Evolutionary conservation across 2,797 vertebrate species (phyloP).

Genomic region (Chrysocyon brachyurus): DNA sequence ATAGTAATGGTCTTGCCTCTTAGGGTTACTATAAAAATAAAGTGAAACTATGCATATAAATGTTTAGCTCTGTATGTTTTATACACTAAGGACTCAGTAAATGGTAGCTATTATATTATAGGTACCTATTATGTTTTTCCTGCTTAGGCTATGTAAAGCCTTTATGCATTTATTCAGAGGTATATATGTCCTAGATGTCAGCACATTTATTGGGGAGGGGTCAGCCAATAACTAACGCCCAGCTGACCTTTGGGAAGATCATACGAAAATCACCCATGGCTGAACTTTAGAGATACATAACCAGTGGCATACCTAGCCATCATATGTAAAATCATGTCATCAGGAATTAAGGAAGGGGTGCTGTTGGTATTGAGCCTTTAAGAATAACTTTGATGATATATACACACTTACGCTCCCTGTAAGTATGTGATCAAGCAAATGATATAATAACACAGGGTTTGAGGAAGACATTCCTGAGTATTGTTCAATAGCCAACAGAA

Average conservation of each 20-base stretch:
- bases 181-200: background rate
- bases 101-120: background rate
- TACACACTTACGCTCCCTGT: background rate
- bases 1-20: background rate
- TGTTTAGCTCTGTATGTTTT: background rate
- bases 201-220: background rate
- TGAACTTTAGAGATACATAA: background rate
- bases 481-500: background rate
- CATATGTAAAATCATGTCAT: background rate
- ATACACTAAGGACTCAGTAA: background rate
- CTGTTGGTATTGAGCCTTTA: background rate
- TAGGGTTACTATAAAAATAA: background rate
- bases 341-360: background rate
- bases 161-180: background rate
- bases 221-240: background rate
- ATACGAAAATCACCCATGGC: background rate
- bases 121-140: background rate
- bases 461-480: background rate
- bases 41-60: conserved; percentile 3
- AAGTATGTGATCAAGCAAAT: background rate
- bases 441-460: background rate
- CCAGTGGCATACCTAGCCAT: background rate
- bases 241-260: background rate
- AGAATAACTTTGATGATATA: background rate
- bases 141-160: background rate